phyloP scores from a whole-genome alignment of 2,888 invertebrate genomes.

The Elegia similella region DNA sequence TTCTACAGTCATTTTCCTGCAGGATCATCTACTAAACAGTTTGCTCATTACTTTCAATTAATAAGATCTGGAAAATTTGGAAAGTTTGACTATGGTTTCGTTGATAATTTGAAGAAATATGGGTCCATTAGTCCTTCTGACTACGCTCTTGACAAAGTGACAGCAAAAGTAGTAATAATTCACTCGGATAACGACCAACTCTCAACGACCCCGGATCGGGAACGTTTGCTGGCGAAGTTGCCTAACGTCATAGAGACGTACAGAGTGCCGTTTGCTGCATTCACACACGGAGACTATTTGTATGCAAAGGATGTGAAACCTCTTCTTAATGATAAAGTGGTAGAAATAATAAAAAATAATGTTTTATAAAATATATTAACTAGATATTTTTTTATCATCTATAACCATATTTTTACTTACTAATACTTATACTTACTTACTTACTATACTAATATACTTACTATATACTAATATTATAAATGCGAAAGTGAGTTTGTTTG shows the following conservation, averaged over 20 bases:
- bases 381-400: too few species aligned
- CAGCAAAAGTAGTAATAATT: slow-evolving; percentile 31
- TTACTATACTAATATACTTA: too few species aligned
- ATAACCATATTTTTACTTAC: too few species aligned
- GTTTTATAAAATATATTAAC: too few species aligned
- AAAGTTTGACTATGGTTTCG: slow-evolving; percentile 34
- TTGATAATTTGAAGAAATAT: slow-evolving; percentile 31
- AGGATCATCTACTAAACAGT: slow-evolving; percentile 66
- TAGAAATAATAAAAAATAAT: too few species aligned
- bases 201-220: slow-evolving; percentile 30
- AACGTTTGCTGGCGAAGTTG: slow-evolving; percentile 27
- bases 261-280: slow-evolving; percentile 27
- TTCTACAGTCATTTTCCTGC: slow-evolving; percentile 39
- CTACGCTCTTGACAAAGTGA: slow-evolving; percentile 34
- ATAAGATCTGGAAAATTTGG: slow-evolving; percentile 32
- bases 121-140: slow-evolving; percentile 28
- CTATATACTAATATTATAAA: too few species aligned
- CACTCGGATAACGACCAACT: slow-evolving; percentile 36
- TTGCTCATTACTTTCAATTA: slow-evolving; percentile 44
- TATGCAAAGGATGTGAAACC: too few species aligned
- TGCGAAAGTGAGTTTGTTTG: too few species aligned
- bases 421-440: too few species aligned
- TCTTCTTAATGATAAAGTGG: too few species aligned
- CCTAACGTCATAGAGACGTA: slow-evolving; percentile 31
- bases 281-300: too few species aligned